Evolutionary conservation across 1,140 invertebrate genomes (phyloP), one percentile per base, ranked within the genome.

Genomic region (Samia ricini): DNA sequence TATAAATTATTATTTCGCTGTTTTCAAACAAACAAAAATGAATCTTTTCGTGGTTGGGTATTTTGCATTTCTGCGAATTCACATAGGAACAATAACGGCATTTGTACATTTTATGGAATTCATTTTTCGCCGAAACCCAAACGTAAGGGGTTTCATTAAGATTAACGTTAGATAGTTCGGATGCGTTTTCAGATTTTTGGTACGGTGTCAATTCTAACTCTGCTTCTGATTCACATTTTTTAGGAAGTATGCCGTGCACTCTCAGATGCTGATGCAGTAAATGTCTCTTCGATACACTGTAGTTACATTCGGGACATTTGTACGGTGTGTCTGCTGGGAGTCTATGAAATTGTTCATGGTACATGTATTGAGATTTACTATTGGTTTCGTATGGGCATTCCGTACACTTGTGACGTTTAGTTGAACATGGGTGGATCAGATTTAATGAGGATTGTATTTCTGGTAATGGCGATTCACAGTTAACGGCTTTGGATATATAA

Each of bases 41-140:
- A 93, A 97, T 96, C 81, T 94, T 94, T 82, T 97, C 96, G 84
- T 98, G 96, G 66, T 96, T 95, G n/a, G 93, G 92, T 26, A 97
- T 95, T 79, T 96, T 96, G 29, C 94, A 94, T 87, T 95, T 94
- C 29, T 95, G 88, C 7, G 93, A 89, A 77, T 96, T 96, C 1
- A 96, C 94, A 81, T 96, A 96, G 0, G 97, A 96, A 83, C 97
- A 97, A 76, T 93, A 95, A 26, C 95, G 92, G 78, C 96, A 98
- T 77, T 96, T 96, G 71, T 95, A 95, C 93, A 98, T 96, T 86
- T 97, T 97, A 8, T 93, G 92, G 62, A 96, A 94, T 10, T 94
- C 93, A 19, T 94, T 94, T 65, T 92, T 92, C 5, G 92, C 92
- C 0, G 94, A 94, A 0, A 95, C 94, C 94, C 95, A 96, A 1